phyloP scores from a whole-genome alignment of 2,888 invertebrate genomes.

The Silvanus unidentatus region DNA sequence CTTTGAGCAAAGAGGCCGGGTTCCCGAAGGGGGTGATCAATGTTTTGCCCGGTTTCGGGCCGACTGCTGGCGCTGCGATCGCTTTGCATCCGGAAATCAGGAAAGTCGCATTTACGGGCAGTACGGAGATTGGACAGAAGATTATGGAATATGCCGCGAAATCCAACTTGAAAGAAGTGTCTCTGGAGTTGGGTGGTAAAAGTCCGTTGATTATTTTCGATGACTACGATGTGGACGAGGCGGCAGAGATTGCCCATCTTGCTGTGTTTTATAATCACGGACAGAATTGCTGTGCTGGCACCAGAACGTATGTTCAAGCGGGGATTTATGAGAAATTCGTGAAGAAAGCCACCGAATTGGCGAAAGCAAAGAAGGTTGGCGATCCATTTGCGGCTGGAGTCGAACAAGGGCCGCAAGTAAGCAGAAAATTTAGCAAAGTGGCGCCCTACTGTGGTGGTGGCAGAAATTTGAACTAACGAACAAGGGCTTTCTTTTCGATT shows the following conservation, averaged over 20 bases:
- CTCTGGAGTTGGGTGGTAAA: conserved; percentile 85
- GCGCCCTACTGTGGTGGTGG: too few relatives aligned
- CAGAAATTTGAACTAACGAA: too few relatives aligned
- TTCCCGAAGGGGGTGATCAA: conserved; percentile 77
- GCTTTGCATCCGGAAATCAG: conserved; percentile 61
- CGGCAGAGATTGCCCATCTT: conserved; percentile 57
- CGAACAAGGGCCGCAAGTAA: conserved; percentile 73
- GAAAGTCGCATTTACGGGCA: conserved; percentile 79
- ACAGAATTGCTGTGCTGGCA: conserved; percentile 79
- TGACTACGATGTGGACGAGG: conserved; percentile 64
- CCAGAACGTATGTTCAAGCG: conserved; percentile 83
- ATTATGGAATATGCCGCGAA: conserved; percentile 63
- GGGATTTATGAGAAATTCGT: conserved; percentile 84
- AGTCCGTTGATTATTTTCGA: conserved; percentile 80
- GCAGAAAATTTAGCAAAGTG: too few relatives aligned
- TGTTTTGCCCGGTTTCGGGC: conserved; percentile 69
- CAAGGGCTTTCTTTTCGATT: too few relatives aligned
- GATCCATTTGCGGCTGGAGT: conserved; percentile 66
- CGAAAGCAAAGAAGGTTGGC: conserved; percentile 68
- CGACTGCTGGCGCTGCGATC: conserved; percentile 68
- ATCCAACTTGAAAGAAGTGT: conserved; percentile 75
- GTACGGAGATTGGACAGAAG: conserved; percentile 59
- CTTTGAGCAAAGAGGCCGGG: conserved; percentile 69
- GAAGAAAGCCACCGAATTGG: conserved; percentile 62
- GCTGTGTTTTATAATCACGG: conserved; percentile 72